These are phyloP conservation scores for Vombatus ursinus DNA, from an alignment of 2,113 vertebrate species.

Conservation along the genomic window DNA sequence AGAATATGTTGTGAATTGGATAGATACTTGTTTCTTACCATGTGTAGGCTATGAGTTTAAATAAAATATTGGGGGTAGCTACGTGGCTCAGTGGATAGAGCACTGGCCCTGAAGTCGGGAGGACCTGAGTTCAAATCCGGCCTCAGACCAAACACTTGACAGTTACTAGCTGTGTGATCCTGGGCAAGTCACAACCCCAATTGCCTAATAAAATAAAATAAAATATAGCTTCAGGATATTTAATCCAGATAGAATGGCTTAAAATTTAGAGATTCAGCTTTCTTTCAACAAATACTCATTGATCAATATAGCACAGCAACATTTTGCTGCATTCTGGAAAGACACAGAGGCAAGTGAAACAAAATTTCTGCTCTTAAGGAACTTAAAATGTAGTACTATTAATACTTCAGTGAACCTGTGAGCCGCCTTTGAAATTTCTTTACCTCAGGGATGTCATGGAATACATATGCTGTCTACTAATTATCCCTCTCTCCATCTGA, in stretches of 20 bases:
- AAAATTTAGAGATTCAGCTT: not conserved
- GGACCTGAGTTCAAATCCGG: too few relatives aligned
- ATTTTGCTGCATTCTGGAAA: not conserved
- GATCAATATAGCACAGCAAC: not conserved
- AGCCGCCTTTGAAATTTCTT: not conserved
- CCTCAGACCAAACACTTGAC: too few relatives aligned
- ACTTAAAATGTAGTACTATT: not conserved
- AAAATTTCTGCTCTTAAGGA: not conserved
- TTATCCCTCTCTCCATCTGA: not conserved
- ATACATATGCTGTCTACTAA: not conserved
- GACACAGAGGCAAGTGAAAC: not conserved
- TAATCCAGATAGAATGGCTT: not conserved
- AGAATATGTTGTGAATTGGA: constrained; percentile 53
- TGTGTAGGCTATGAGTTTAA: not conserved
- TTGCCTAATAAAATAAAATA: not conserved
- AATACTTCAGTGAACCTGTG: not conserved
- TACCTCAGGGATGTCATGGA: not conserved
- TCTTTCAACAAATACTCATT: not conserved
- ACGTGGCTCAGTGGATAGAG: too few relatives aligned
- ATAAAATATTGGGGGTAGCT: not conserved
- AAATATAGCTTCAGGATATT: not conserved
- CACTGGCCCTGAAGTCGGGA: too few relatives aligned
- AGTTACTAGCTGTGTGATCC: too few relatives aligned
- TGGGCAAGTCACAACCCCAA: too few relatives aligned
- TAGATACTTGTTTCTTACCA: constrained; percentile 44